These are phyloP conservation scores for Agelas oroides DNA, from an alignment of 37 sponge, comb jelly and placozoan species.

Conservation along the genomic window DNA sequence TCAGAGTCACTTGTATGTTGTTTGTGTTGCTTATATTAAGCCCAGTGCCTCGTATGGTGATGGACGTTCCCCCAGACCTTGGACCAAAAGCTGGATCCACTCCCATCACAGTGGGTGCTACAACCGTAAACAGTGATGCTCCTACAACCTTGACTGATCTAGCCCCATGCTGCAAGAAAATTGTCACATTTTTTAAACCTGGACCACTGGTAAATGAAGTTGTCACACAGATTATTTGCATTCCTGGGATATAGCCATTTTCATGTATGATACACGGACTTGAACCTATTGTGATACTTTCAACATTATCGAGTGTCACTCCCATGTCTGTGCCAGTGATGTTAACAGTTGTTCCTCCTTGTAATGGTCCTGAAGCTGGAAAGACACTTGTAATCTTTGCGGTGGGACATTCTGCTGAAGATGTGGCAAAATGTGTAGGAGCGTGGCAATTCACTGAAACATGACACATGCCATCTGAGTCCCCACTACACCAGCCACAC, in stretches of 20 bases:
- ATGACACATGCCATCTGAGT: neutral
- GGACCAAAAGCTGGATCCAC: conserved; percentile 76
- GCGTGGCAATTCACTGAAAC: neutral
- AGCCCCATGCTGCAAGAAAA: too few relatives aligned
- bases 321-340: conserved; percentile 81
- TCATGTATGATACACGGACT: conserved; percentile 22
- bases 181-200: too few relatives aligned
- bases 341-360: conserved; percentile 74
- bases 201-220: too few relatives aligned
- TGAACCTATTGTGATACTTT: neutral
- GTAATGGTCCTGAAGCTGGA: conserved; percentile 63
- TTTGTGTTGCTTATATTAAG: conserved; percentile 72
- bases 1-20: conserved; percentile 33
- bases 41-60: conserved; percentile 66
- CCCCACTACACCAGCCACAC: conserved; percentile 66
- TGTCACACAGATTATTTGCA: conserved; percentile 36
- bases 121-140: neutral
- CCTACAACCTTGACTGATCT: too few relatives aligned
- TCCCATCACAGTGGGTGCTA: conserved; percentile 5
- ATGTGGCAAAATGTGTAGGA: neutral
- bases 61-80: conserved; percentile 64
- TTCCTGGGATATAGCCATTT: conserved; percentile 40
- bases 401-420: conserved; percentile 10
- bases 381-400: conserved; percentile 52
- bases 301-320: conserved; percentile 27